Conservation (phyloP, 2,888 invertebrate species). For the Mactromeris polynyma region DNA sequence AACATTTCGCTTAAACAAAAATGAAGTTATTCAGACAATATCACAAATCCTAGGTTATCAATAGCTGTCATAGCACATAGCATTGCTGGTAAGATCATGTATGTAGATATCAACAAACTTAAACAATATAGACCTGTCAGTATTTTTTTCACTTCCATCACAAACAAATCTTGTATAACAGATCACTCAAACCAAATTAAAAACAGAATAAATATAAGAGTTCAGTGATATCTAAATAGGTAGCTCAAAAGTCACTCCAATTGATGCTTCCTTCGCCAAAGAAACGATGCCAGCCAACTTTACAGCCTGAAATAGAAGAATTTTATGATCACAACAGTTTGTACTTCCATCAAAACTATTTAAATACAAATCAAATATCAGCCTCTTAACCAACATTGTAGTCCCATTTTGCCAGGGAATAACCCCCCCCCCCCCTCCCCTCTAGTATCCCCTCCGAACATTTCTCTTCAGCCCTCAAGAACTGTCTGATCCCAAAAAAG, state of each 20-base stretch:
- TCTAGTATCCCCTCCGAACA: too few relatives aligned
- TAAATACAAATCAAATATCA: too few relatives aligned
- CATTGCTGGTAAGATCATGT: neutral
- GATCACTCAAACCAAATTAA: neutral
- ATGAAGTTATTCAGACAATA: neutral
- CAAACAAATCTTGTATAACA: conserved; percentile 7
- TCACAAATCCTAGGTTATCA: neutral
- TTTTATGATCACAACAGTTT: too few relatives aligned
- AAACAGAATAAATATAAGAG: neutral
- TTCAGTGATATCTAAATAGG: conserved; percentile 87
- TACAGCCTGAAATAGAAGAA: conserved; percentile 88
- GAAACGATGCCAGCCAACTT: conserved; percentile 93
- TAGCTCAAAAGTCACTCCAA: conserved; percentile 94
- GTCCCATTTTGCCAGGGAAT: too few relatives aligned
- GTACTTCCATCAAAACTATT: too few relatives aligned
- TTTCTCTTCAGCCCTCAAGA: too few relatives aligned
- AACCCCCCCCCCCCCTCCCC: too few relatives aligned
- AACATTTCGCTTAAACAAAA: neutral
- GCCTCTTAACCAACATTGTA: too few relatives aligned
- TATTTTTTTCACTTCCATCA: neutral
- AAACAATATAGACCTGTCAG: neutral
- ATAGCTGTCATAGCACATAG: neutral
- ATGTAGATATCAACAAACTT: neutral
- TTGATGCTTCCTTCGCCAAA: conserved; percentile 92
- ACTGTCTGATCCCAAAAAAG: too few relatives aligned